Evolutionary conservation across 1,140 invertebrate species (phyloP), one percentile per base, ranked within the genome.

Genomic region (Marisa cornuarietis): DNA sequence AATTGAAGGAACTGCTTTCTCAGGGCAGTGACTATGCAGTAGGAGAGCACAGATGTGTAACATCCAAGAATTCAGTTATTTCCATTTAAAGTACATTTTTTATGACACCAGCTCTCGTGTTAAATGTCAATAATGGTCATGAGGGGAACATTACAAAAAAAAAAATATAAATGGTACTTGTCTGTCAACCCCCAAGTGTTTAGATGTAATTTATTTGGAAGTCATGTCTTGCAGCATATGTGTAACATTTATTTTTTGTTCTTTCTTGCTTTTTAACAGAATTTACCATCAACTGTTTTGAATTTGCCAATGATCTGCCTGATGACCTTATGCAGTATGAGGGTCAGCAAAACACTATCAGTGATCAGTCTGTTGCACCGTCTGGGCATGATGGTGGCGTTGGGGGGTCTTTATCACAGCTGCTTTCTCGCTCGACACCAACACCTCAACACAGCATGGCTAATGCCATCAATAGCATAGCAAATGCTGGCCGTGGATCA

Each of bases 311-410:
- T 92, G 95, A 97, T 91, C 93, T 98, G 81, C 96, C 96, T 61
- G 96, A 98, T 93, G 97, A 98, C 91, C 92, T 98, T 75, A 95
- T 97, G 82, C 82, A 68, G 22, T 81, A 86, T 69, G 83, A 81
- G 82, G 86, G 85, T 26, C 84, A 88, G 77, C 90, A 89, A 85
- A 83, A 82, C 24, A 68, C 73, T 26, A 24, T 75, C 61, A 81
- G 80, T 82, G 87, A 87, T 69, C 82, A 85, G 62, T 54, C 42
- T 49, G n/a, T 52, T 24, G 69, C 75, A 63, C n/a, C 18, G n/a
- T 10, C 65, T 77, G 71, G 20, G n/a, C 78, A 79, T 42, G 49
- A 75, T 11, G 83, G 79, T 79, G 84, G 84, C 52, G 76, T 81
- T 68, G 85, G 87, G 74, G 85, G 81, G 74, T 88, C 88, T 66